Evolutionary conservation across 2,888 invertebrate species (phyloP).

Genomic region (Idaea aversata): DNA sequence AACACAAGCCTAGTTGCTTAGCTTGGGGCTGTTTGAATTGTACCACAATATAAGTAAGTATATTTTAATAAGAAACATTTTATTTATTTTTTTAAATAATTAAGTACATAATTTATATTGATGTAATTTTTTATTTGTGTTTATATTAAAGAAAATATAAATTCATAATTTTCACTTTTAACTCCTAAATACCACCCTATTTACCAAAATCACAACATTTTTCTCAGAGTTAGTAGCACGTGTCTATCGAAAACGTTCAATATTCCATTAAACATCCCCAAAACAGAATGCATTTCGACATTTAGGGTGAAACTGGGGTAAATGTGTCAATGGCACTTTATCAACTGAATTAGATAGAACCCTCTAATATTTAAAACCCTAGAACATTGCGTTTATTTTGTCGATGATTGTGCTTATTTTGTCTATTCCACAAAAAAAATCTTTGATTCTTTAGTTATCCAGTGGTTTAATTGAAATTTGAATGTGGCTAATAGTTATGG

Average conservation of each 20-base stretch:
- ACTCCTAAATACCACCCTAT: background rate
- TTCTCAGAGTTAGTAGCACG: background rate
- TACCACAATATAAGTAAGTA: no score
- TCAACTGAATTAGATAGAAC: background rate
- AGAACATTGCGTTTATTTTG: background rate
- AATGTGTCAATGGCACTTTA: background rate
- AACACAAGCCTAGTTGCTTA: no score
- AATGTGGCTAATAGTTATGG: no score
- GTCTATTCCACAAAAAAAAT: background rate
- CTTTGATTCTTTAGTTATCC: no score
- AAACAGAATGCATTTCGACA: background rate
- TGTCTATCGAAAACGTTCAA: background rate
- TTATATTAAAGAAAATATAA: no score
- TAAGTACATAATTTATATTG: no score
- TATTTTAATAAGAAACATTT: no score
- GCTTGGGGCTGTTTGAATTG: no score
- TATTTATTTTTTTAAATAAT: no score
- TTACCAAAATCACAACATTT: background rate
- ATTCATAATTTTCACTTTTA: no score
- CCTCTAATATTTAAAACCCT: background rate
- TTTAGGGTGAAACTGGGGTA: background rate
- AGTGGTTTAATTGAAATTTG: no score
- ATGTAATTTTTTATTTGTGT: no score
- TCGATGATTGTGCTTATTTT: background rate
- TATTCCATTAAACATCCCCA: background rate